Conservation (phyloP, 2,888 invertebrate genomes). For the Diarsia mendica region DNA sequence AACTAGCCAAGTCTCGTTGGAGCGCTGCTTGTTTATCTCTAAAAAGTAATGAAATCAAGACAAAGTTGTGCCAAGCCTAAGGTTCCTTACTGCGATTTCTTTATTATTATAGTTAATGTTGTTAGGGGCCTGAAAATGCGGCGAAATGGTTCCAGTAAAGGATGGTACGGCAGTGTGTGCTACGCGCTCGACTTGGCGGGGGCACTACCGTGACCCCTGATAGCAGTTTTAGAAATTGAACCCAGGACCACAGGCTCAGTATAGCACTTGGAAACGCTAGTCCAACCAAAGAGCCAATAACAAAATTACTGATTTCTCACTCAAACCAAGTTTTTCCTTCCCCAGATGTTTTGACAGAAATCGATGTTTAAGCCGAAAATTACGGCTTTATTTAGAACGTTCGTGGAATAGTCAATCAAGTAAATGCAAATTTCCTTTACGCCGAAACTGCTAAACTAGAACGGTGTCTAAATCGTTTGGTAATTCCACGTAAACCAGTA, state of each 20-base stretch:
- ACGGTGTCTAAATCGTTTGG: conserved; percentile 7
- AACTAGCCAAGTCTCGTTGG: no score
- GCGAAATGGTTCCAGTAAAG: no score
- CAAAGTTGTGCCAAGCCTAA: no score
- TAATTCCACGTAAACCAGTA: conserved; percentile 21
- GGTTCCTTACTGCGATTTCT: no score
- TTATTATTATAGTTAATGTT: no score
- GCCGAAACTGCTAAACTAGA: conserved; percentile 25
- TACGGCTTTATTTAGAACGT: conserved; percentile 28
- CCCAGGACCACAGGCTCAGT: background rate
- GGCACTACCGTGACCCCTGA: no score
- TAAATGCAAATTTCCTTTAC: conserved; percentile 44
- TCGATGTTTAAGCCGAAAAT: conserved; percentile 14
- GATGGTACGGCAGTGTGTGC: no score
- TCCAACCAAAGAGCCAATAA: background rate
- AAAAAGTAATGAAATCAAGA: no score
- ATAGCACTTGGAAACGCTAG: background rate
- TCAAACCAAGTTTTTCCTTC: background rate
- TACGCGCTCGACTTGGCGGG: no score
- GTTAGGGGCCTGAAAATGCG: no score
- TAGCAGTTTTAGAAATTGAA: no score
- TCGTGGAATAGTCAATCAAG: conserved; percentile 43
- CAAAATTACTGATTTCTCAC: background rate
- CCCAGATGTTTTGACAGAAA: conserved; percentile 7
- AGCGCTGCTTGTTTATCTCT: no score